Evolutionary conservation across 1,140 invertebrate species (phyloP), one percentile per base, ranked within the genome.

Genomic region (Macrocentrus cingulum): DNA sequence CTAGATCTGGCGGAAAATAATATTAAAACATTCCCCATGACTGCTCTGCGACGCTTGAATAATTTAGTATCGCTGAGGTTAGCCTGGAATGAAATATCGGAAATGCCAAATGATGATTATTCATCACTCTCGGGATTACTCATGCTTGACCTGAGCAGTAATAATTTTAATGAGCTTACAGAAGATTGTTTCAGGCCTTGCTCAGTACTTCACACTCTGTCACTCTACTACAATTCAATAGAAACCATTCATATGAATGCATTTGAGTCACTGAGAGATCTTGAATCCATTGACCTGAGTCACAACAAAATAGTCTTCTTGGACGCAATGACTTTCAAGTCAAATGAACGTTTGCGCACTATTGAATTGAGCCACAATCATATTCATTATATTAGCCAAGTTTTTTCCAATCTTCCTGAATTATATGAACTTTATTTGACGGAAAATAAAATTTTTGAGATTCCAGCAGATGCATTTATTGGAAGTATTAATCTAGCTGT

Each of bases 301-400:
- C 88, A 91, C 72, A 95, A 95, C 72, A 90, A 89, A 74, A 90
- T 95, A 39, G 86, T 89, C 1, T 84, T 83, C 56, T 76, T 92
- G 54, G 86, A 89, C 54, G 72, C 85, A 42, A 83, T 83, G 39
- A 89, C 87, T 1, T 94, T 95, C 74, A 83, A 84, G 64, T 77
- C 77, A 41, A 93, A 94, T 69, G 83, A 84, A 53, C 85, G 87
- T 37, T 76, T 95, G 44, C 83, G 87, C 23, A 92, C 89, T 0
- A 87, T 95, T 62, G 92, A 95, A 72, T 74, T 95, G 25, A 92
- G 90, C 67, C 87, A 92, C 69, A 95, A 95, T 79, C 92, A 95
- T 68, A 83, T 95, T 11, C 92, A 95, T 71, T 85, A 88, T 55
- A 88, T 95, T 1, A 84, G 84, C 23, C 90, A 90, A 0, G 84